These are phyloP conservation scores for Notoglanidium macrostoma DNA, from an alignment of 2,797 vertebrate species.

Conservation along the genomic window DNA sequence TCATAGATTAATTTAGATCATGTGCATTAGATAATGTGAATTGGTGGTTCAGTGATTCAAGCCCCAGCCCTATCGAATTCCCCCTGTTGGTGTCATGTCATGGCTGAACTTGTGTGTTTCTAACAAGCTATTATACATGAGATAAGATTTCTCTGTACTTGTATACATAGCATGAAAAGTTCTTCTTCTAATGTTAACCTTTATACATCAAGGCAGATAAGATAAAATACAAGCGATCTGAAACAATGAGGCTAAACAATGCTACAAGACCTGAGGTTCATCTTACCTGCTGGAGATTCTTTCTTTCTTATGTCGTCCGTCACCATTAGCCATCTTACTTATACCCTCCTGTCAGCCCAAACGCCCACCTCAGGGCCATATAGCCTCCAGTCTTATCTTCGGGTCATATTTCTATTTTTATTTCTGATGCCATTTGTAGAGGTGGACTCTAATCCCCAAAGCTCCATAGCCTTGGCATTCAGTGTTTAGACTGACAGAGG, in stretches of 20 bases:
- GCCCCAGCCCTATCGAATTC: background rate
- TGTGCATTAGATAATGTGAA: background rate
- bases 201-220: background rate
- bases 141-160: background rate
- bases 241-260: background rate
- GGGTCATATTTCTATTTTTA: conserved; percentile 35
- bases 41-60: background rate
- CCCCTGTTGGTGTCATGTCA: background rate
- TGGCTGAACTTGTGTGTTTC: background rate
- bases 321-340: conserved; percentile 41
- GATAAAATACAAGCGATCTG: conserved; percentile 40
- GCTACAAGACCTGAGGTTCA: conserved; percentile 13
- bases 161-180: background rate
- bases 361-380: conserved; percentile 45
- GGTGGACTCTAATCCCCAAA: conserved; percentile 66
- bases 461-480: conserved; percentile 65
- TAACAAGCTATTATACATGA: background rate
- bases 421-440: conserved; percentile 60
- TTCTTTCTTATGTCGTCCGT: conserved; percentile 32
- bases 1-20: background rate
- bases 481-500: conserved; percentile 58
- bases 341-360: conserved; percentile 49
- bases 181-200: background rate
- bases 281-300: conserved; percentile 53
- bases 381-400: conserved; percentile 43